A percentile compares a stretch with the other conserved stretches of the same genome.
Evolutionary conservation across 2,797 vertebrate species (phyloP).

Genomic region (Micrastur ruficollis): DNA sequence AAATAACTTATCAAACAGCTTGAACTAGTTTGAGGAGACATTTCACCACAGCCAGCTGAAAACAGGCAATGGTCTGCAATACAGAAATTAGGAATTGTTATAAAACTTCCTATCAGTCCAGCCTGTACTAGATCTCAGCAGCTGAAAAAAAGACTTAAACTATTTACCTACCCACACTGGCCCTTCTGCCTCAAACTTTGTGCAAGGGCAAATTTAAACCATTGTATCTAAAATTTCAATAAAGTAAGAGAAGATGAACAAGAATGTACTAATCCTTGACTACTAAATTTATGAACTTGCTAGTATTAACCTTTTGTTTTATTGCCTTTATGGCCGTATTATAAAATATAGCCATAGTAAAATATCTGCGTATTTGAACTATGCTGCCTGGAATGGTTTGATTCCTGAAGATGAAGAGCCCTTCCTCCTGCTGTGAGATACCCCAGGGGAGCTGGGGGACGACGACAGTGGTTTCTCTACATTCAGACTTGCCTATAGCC

Average conservation of each 20-base stretch:
- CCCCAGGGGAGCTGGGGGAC: neutral
- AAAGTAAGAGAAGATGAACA: neutral
- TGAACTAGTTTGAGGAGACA: neutral
- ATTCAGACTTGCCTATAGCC: neutral
- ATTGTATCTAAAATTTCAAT: neutral
- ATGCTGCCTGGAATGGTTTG: neutral
- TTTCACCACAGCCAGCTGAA: neutral
- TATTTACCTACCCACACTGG: neutral
- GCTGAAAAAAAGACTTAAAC: neutral
- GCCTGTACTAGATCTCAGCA: neutral
- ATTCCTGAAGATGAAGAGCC: neutral
- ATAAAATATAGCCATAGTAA: neutral
- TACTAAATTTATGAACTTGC: conserved; percentile 31
- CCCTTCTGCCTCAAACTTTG: neutral
- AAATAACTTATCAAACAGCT: neutral
- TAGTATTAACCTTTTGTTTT: conserved; percentile 42
- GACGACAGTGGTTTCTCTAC: neutral
- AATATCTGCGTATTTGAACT: neutral
- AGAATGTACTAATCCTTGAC: neutral
- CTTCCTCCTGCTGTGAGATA: neutral
- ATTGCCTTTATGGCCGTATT: neutral
- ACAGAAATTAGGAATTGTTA: neutral
- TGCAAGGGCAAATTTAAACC: neutral
- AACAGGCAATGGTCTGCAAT: neutral
- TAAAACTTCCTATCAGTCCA: neutral